Evolutionary conservation across 2,797 vertebrate genomes (phyloP).

Genomic region (Enteromius mattozi): DNA sequence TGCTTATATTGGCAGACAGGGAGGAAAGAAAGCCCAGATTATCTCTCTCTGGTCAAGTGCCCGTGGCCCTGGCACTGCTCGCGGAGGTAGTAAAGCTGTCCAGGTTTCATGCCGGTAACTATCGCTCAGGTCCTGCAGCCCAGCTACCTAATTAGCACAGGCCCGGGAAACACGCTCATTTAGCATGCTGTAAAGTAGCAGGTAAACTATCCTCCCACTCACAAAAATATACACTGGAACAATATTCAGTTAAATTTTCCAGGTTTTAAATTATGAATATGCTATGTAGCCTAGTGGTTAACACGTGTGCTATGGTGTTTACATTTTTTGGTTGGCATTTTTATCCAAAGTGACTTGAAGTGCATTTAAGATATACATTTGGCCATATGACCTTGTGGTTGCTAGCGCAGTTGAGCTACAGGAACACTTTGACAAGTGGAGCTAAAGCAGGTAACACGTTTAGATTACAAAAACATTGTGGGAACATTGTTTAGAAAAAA

Average conservation of each 20-base stretch:
- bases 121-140: slow-evolving; percentile 38
- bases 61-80: slow-evolving; percentile 37
- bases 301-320: background rate
- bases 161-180: slow-evolving; percentile 24
- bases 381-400: background rate
- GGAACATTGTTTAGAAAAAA: background rate
- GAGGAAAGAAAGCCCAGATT: slow-evolving; percentile 44
- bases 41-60: slow-evolving; percentile 42
- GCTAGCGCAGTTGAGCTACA: background rate
- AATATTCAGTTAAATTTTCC: background rate
- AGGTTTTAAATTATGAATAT: background rate
- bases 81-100: slow-evolving; percentile 24
- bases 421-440: background rate
- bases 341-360: background rate
- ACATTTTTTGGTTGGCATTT: background rate
- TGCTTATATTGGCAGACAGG: slow-evolving; percentile 20
- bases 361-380: background rate
- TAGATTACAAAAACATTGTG: background rate
- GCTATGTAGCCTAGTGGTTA: background rate
- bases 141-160: slow-evolving; percentile 43
- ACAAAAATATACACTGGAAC: background rate
- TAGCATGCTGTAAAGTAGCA: slow-evolving; percentile 32
- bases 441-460: background rate
- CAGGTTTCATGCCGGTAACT: slow-evolving; percentile 48
- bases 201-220: background rate